phyloP scores from a whole-genome alignment of 2,113 vertebrate genomes.

The Notiomystis cincta region DNA sequence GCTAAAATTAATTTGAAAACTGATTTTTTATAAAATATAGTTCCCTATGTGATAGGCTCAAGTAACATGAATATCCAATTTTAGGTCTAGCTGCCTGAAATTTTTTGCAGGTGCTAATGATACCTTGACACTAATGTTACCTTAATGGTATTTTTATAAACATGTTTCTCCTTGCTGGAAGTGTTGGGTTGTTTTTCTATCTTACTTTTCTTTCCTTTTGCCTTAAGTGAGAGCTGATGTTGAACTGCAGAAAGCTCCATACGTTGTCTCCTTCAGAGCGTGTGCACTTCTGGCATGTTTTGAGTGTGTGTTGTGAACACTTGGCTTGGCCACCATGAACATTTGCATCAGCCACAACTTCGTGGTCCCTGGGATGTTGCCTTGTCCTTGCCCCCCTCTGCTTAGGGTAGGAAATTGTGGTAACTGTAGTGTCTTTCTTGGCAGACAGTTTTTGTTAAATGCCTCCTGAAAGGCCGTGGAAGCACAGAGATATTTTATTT shows the following conservation, averaged over 20 bases:
- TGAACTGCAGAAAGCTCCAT: background rate
- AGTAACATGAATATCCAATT: background rate
- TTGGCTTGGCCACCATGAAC: background rate
- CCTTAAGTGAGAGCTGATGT: background rate
- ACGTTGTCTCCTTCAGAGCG: background rate
- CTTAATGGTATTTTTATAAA: background rate
- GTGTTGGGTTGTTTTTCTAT: background rate
- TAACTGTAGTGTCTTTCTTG: background rate
- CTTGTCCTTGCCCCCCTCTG: background rate
- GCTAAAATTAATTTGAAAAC: background rate
- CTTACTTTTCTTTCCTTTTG: background rate
- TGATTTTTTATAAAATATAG: background rate
- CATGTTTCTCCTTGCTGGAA: background rate
- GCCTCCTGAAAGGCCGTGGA: background rate
- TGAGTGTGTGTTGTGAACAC: background rate
- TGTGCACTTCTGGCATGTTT: background rate
- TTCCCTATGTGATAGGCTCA: accelerated
- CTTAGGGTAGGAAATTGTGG: background rate
- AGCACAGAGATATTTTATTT: background rate
- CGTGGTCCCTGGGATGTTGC: background rate
- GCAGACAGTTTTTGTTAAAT: background rate
- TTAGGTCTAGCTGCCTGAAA: background rate
- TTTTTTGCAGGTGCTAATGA: background rate
- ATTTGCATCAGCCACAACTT: background rate
- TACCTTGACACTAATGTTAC: background rate